These are phyloP conservation scores for Bombus vancouverensis DNA, from an alignment of 1,140 invertebrate genomes.

Conservation along the genomic window DNA sequence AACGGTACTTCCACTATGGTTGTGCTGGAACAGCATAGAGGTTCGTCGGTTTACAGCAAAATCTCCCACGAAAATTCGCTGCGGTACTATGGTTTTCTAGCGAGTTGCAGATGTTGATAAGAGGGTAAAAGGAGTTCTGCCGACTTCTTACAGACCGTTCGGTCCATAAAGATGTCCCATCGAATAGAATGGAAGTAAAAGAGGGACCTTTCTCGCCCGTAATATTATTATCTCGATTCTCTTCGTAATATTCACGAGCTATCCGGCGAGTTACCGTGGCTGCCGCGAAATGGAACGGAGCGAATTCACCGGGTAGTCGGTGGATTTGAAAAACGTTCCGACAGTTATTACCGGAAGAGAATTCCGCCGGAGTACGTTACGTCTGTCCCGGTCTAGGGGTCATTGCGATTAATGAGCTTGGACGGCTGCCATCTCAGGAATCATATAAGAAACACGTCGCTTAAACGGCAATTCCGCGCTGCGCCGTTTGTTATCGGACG, in stretches of 20 bases:
- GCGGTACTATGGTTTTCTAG: background rate
- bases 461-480: conserved; percentile 67
- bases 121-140: background rate
- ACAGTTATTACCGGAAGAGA: conserved; percentile 67
- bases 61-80: background rate
- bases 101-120: background rate
- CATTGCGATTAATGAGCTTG: conserved; percentile 72
- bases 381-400: conserved; percentile 29
- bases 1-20: background rate
- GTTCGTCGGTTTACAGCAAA: background rate
- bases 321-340: conserved; percentile 65
- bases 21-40: background rate
- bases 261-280: conserved; percentile 53
- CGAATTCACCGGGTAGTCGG: conserved; percentile 19
- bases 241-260: conserved; percentile 55
- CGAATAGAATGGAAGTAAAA: conserved; percentile 20
- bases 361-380: conserved; percentile 57
- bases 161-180: conserved; percentile 44
- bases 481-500: conserved; percentile 50
- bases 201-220: conserved; percentile 34
- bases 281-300: conserved; percentile 56
- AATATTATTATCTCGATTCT: conserved; percentile 58
- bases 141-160: background rate
- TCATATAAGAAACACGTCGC: conserved; percentile 63
- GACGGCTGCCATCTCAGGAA: conserved; percentile 66